These are phyloP conservation scores for Spilarctia lutea DNA, from an alignment of 2,888 invertebrate genomes.

Conservation along the genomic window DNA sequence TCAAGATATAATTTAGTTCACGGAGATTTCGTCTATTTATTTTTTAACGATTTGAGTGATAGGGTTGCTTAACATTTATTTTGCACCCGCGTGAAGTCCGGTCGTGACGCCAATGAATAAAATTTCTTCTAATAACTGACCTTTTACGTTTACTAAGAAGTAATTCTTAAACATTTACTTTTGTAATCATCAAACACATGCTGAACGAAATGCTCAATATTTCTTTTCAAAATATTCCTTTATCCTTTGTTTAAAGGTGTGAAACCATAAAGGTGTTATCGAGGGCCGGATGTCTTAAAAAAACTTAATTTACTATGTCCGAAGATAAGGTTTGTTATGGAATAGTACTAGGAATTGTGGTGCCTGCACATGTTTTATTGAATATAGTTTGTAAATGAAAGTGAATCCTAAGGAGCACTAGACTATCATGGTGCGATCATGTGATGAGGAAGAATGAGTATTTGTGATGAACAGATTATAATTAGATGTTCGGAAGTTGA, in stretches of 20 bases:
- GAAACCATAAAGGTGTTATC: conserved; percentile 56
- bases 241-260: conserved; percentile 58
- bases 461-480: background rate
- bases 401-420: background rate
- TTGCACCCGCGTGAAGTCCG: background rate
- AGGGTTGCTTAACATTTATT: background rate
- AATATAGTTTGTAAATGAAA: background rate
- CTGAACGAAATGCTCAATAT: conserved; percentile 39
- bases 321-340: conserved; percentile 25
- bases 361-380: background rate
- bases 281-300: conserved; percentile 46
- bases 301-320: conserved; percentile 33
- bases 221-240: conserved; percentile 33
- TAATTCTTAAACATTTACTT: conserved; percentile 7
- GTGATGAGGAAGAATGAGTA: background rate
- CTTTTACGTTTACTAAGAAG: conserved; percentile 26
- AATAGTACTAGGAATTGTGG: conserved; percentile 1
- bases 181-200: conserved; percentile 45
- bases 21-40: background rate
- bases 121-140: background rate
- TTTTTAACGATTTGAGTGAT: background rate
- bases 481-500: background rate
- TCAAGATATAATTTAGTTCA: background rate
- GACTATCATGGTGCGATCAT: background rate
- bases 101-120: background rate